Conservation (phyloP, 2,888 invertebrate species). For the Corythucha ciliata region DNA sequence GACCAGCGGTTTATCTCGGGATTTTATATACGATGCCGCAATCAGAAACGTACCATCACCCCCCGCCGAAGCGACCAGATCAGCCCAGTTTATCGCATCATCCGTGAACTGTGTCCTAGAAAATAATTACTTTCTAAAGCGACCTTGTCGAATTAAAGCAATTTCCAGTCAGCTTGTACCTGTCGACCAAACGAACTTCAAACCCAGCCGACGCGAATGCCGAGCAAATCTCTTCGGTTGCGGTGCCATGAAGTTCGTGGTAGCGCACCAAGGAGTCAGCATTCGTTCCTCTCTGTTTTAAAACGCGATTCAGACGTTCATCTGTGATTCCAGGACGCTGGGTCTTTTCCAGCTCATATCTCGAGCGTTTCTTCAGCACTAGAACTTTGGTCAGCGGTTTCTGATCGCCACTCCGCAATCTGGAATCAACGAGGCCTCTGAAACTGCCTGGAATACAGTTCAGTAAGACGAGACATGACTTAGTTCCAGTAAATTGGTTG, state of each 20-base stretch:
- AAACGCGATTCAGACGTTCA: constrained; percentile 54
- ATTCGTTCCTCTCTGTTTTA: constrained; percentile 76
- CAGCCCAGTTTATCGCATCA: constrained; percentile 78
- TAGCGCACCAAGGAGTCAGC: constrained; percentile 66
- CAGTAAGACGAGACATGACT: no score
- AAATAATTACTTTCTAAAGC: constrained; percentile 17
- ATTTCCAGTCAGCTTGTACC: no score
- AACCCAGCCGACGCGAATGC: constrained; percentile 41
- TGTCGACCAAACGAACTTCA: constrained; percentile 67
- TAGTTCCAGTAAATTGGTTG: no score
- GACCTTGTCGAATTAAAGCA: no score
- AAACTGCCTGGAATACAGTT: no score
- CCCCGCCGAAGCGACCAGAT: constrained; percentile 76
- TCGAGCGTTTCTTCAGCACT: constrained; percentile 81
- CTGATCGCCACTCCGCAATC: no score
- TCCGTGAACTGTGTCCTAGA: constrained; percentile 51
- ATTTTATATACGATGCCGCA: constrained; percentile 73
- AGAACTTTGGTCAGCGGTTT: constrained; percentile 53
- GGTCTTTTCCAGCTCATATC: constrained; percentile 75
- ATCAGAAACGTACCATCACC: constrained; percentile 97
- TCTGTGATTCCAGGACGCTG: constrained; percentile 59
- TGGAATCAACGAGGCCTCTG: no score
- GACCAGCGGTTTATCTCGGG: constrained; percentile 77
- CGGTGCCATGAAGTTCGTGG: constrained; percentile 72
- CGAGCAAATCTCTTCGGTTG: constrained; percentile 36